Evolutionary conservation across 2,113 vertebrate species (phyloP), one percentile per base, ranked within the genome.

Genomic region (Rhodinocichla rosea): DNA sequence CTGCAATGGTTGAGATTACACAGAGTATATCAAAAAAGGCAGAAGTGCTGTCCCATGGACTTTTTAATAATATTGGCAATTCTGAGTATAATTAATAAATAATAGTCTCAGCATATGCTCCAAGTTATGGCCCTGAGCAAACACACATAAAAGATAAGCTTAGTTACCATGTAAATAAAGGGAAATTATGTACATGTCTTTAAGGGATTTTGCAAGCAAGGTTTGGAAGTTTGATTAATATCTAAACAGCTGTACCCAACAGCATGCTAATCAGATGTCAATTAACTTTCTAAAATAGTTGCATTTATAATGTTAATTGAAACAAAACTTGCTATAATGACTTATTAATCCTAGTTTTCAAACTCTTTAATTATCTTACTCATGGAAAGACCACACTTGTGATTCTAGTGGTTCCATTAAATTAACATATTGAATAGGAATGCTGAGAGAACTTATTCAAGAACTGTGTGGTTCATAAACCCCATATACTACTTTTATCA

Each of bases 291-390:
- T 67, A 89, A 97, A 97, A 96, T 47, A 95, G 68, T 96, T 97
- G 92, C 79, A 96, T 97, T 96, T 94, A 83, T 95, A 95, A 92
- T 75, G 64, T 57, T 97, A 98, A 98, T 96, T 97, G 95, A 96
- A 95, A 77, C 71, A 90, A 97, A 98, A 96, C 76, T 97, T 94
- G 40, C 53, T 94, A 37, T 95, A 92, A 98, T 96, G 89, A 96
- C 97, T 97, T 98, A 95, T 97, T 97, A 97, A 96, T 97, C 93
- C 39, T 86, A 73, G 79, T 97, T 98, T 98, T 92, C 92, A 97
- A 97, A 96, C 84, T 96, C 84, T 47, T 92, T 97, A 97, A 98
- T 98, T 97, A 94, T 75, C 94, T 23, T 45, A 67, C 42, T 65
- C 30, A 7, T 88, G 50, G 79, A 95, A 96, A 97, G 91, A 63